Percentiles rank a stretch among this genome's conserved stretches.
Evolutionary conservation across 2,888 invertebrate species (phyloP).

Genomic region (Limnephilus lunatus): DNA sequence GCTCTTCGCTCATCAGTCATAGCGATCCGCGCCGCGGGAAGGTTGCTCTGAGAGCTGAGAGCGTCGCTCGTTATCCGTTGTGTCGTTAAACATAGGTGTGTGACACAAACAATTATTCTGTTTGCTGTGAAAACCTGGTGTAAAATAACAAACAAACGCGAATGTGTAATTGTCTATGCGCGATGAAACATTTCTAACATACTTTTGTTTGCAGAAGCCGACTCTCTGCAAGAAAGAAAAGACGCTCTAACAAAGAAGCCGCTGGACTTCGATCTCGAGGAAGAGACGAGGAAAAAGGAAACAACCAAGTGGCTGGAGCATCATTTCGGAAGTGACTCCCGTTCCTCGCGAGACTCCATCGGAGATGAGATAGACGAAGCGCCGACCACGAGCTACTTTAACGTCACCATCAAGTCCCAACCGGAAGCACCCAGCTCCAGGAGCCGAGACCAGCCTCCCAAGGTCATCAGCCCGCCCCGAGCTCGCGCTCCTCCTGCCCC

Average conservation of each 20-base stretch:
- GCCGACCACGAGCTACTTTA: constrained; percentile 85
- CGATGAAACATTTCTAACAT: constrained; percentile 20
- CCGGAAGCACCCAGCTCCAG: constrained; percentile 71
- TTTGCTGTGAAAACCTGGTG: not conserved
- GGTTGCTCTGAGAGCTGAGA: constrained; percentile 24
- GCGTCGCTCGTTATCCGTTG: not conserved
- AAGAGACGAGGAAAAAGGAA: constrained; percentile 92
- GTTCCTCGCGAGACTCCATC: constrained; percentile 85
- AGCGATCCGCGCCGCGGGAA: constrained; percentile 37
- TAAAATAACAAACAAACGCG: not conserved
- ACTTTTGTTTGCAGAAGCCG: constrained; percentile 66
- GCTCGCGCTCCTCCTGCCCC: constrained; percentile 76
- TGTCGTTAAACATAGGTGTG: not conserved
- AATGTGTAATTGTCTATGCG: not conserved
- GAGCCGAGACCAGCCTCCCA: constrained; percentile 71
- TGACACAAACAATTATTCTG: not conserved
- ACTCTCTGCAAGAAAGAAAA: constrained; percentile 74
- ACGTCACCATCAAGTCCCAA: constrained; percentile 86
- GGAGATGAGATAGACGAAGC: constrained; percentile 80
- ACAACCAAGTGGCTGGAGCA: constrained; percentile 94
- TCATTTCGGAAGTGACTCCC: constrained; percentile 92
- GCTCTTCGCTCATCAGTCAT: constrained; percentile 45
- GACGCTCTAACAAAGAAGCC: constrained; percentile 90
- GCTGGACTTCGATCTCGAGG: constrained; percentile 90
- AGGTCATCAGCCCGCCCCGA: constrained; percentile 71